These are phyloP conservation scores for human DNA, from an alignment of 2,113 vertebrate species.

Conservation along the genomic window DNA sequence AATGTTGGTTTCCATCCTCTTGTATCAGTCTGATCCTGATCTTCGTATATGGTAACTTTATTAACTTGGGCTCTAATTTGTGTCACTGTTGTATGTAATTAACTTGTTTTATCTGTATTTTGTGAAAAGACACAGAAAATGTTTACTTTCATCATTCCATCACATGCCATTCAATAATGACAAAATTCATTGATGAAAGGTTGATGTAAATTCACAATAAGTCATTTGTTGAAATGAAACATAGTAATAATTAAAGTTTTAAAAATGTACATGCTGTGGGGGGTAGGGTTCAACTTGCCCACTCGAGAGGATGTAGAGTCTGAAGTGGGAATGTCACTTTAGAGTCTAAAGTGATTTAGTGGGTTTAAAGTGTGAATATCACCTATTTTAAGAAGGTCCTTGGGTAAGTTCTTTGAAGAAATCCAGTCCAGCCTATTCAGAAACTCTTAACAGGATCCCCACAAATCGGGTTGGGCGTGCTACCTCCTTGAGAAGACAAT, in stretches of 20 bases:
- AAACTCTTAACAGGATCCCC: neutral
- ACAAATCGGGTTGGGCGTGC: neutral
- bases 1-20: neutral
- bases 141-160: neutral
- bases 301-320: neutral
- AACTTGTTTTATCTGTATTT: neutral
- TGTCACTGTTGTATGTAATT: neutral
- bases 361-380: neutral
- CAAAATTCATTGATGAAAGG: neutral
- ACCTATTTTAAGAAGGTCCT: constrained; percentile 6
- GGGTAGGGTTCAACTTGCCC: neutral
- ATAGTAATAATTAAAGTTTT: neutral
- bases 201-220: neutral
- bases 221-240: neutral
- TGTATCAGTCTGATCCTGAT: neutral
- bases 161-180: neutral
- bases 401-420: neutral
- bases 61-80: neutral
- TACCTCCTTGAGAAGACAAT: neutral
- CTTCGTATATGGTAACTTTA: neutral
- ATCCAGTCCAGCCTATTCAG: neutral
- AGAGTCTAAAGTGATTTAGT: neutral
- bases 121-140: neutral
- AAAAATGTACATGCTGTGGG: neutral
- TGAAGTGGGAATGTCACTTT: too few relatives aligned